phyloP scores from a whole-genome alignment of 2,888 invertebrate genomes.

The Gibbula magus region DNA sequence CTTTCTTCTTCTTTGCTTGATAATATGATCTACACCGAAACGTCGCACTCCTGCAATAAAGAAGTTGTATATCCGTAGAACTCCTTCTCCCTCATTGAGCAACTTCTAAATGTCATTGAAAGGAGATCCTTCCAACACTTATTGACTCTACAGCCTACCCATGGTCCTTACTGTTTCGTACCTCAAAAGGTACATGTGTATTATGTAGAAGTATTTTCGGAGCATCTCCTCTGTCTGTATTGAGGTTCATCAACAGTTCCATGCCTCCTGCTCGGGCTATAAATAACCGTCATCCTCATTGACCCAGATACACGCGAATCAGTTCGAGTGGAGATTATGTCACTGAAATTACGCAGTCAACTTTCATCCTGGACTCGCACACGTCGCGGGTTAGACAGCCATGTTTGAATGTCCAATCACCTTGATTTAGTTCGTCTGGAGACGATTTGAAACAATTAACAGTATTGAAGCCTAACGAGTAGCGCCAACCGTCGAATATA shows the following conservation, averaged over 20 bases:
- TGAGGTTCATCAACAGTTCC: not conserved
- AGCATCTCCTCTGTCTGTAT: too few species aligned
- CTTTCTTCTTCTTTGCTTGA: too few species aligned
- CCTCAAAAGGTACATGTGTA: too few species aligned
- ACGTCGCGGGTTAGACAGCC: not conserved
- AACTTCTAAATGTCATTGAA: too few species aligned
- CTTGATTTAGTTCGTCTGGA: slow-evolving; percentile 9
- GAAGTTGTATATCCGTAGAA: too few species aligned
- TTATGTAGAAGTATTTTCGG: too few species aligned
- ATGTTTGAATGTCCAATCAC: slow-evolving; percentile 12
- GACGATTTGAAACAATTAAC: slow-evolving; percentile 11
- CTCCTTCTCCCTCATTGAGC: too few species aligned
- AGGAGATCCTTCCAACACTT: too few species aligned
- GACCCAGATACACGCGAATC: not conserved
- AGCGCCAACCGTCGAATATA: not conserved
- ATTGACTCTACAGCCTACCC: too few species aligned
- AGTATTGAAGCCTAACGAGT: not conserved
- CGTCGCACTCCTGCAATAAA: too few species aligned
- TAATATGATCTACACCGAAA: too few species aligned
- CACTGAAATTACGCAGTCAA: not conserved
- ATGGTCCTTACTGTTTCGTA: too few species aligned
- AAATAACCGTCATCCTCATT: not conserved
- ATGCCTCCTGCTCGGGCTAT: not conserved
- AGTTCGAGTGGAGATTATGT: not conserved
- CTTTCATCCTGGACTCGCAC: not conserved